phyloP scores from a whole-genome alignment of 2,797 vertebrate genomes.

The Gallirallus australis region DNA sequence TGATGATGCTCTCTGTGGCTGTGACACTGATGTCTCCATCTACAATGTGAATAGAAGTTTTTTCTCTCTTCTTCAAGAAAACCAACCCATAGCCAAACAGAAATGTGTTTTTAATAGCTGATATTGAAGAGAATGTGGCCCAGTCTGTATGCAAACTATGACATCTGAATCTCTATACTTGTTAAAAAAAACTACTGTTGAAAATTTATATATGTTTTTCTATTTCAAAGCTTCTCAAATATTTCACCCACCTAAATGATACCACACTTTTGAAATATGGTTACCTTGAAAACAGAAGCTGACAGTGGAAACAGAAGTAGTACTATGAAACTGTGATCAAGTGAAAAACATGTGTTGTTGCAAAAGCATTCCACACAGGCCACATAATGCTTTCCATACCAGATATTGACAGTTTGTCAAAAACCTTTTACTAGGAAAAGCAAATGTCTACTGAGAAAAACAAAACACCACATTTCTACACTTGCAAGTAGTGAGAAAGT shows the following conservation, averaged over 20 bases:
- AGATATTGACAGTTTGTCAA: not conserved
- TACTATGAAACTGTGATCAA: not conserved
- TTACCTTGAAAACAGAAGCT: conserved; percentile 21
- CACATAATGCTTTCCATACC: not conserved
- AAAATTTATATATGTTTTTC: not conserved
- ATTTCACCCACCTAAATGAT: not conserved
- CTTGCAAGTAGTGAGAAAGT: not conserved
- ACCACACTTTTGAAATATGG: not conserved
- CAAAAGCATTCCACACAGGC: not conserved
- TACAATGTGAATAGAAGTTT: not conserved
- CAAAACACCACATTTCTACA: not conserved
- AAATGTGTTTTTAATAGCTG: not conserved
- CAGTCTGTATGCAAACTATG: not conserved
- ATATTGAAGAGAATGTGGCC: not conserved
- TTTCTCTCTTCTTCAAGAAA: not conserved
- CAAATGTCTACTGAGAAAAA: not conserved
- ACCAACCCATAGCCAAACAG: not conserved
- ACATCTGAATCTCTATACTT: not conserved
- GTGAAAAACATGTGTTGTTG: not conserved
- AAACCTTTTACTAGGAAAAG: not conserved
- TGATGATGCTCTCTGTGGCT: not conserved
- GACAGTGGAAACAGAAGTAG: conserved; percentile 7
- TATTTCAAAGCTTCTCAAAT: not conserved
- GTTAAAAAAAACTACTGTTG: not conserved
- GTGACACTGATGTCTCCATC: not conserved